phyloP scores from a whole-genome alignment of 2,888 invertebrate genomes.

The Minunthozetes semirufus region DNA sequence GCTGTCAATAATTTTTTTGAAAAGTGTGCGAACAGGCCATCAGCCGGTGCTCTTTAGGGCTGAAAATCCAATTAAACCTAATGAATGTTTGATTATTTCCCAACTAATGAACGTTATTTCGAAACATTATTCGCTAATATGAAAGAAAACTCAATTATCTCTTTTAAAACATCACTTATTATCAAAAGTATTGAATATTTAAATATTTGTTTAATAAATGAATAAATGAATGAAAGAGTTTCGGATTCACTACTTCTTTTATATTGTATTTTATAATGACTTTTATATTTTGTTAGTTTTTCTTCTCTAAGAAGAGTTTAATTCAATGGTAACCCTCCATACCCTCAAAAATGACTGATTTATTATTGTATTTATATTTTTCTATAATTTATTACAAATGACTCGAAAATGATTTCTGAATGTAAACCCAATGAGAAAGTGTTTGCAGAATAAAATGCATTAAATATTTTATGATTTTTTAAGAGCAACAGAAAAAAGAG shows the following conservation, averaged over 20 bases:
- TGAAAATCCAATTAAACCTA: neutral
- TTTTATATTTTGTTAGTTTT: neutral
- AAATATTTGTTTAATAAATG: neutral
- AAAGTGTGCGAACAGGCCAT: too few relatives aligned
- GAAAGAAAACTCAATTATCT: neutral
- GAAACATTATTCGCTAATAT: neutral
- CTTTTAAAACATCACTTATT: neutral
- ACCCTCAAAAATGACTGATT: slow-evolving; percentile 7
- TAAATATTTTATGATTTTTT: neutral
- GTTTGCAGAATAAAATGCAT: slow-evolving; percentile 6
- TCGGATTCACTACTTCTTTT: neutral
- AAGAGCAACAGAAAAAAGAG: neutral
- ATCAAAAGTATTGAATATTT: neutral
- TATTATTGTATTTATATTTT: neutral
- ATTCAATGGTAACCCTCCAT: neutral
- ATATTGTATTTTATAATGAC: neutral
- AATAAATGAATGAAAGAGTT: neutral
- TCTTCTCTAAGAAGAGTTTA: neutral
- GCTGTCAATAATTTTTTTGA: too few relatives aligned
- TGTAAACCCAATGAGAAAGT: too few relatives aligned
- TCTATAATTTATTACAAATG: neutral
- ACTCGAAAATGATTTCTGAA: neutral
- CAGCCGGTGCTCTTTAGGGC: too few relatives aligned
- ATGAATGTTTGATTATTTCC: slow-evolving; percentile 1
- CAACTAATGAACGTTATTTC: neutral